Base-by-base conservation (phyloP, 1,140 invertebrate species). In the Drosophila orena region DNA sequence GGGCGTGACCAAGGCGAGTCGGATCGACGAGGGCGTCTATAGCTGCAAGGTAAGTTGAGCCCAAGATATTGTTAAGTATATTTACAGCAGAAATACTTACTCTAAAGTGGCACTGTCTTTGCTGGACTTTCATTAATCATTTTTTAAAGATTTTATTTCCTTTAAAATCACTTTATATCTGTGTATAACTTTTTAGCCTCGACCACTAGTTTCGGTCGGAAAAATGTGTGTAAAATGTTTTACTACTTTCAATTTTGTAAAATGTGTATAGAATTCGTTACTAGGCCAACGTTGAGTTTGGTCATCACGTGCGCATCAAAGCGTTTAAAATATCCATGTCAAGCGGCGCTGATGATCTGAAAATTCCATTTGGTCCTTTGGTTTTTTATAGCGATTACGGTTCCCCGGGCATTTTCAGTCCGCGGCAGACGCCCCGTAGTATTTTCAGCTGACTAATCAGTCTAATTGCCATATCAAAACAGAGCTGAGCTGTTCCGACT, bases 21-120 rank as follows among this genome's bases (percentile, higher is more conserved):
- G 93, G 22, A 92, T 95, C 10, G 96, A 97, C 81, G 93, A 94
- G 12, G 96, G 96, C 24, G 93, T 94, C 34, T 97, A 96, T 92
- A 96, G 95, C 3, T 97, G 96, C 81, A 94, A 95, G 69, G 94
- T 92, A 34, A 84, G 85, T 84, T 4, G 17, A 17, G 17, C 17
- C 17, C 17, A 1, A 1, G 1, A 17, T 17, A 17, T 17, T 17
- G 4, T 35, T 35, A 22, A 4, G 22, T 22, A 3, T 22, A 22
- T 22, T 22, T 22, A 2, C 22, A 22, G 22, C 3, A 30, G 1
- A 30, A 1, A 30, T 30, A 30, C 8, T 8, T 30, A 30, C n/a
- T n/a, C n/a, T n/a, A n/a, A n/a, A n/a, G n/a, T n/a, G n/a, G n/a
- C n/a, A n/a, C n/a, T 30, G 27, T 30, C 7, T 30, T 3, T 30